These are phyloP conservation scores for Hoplostethus mediterraneus DNA, from an alignment of 2,797 vertebrate species.

Conservation along the genomic window DNA sequence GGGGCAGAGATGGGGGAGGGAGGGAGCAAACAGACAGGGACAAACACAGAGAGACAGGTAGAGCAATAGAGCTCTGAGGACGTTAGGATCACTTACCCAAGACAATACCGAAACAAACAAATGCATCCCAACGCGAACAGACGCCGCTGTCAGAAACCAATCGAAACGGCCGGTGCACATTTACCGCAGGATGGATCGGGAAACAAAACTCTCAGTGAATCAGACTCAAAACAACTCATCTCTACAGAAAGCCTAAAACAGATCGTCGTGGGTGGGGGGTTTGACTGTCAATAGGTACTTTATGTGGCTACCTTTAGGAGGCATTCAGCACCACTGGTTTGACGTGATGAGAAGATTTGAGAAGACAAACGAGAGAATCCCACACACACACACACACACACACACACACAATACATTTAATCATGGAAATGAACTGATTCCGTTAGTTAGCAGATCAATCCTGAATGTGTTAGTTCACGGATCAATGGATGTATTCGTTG, in stretches of 20 bases:
- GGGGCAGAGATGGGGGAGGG: not conserved
- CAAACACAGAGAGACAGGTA: conserved; percentile 40
- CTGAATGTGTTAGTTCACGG: conserved; percentile 42
- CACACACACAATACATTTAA: too few relatives aligned
- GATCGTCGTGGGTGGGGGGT: conserved; percentile 37
- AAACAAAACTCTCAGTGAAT: conserved; percentile 60
- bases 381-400: conserved; percentile 15
- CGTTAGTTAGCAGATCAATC: conserved; percentile 62
- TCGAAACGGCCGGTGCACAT: conserved; percentile 22
- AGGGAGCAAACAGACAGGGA: conserved; percentile 41
- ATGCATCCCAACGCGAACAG: conserved; percentile 35
- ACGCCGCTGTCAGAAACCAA: conserved; percentile 16
- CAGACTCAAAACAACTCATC: conserved; percentile 44
- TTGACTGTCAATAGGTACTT: conserved; percentile 67
- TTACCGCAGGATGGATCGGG: conserved; percentile 40
- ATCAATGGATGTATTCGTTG: conserved; percentile 72
- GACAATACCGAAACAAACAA: conserved; percentile 8
- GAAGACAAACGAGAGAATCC: conserved; percentile 69
- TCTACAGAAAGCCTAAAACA: conserved; percentile 28
- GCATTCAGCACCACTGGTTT: conserved; percentile 30
- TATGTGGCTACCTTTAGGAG: conserved; percentile 39
- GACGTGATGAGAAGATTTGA: not conserved
- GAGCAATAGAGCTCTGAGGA: conserved; percentile 32
- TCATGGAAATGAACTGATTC: conserved; percentile 36
- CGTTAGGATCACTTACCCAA: conserved; percentile 29